Evolutionary conservation across 2,888 invertebrate species (phyloP), one percentile per base, ranked within the genome.

Genomic region (Eurytoma californica): DNA sequence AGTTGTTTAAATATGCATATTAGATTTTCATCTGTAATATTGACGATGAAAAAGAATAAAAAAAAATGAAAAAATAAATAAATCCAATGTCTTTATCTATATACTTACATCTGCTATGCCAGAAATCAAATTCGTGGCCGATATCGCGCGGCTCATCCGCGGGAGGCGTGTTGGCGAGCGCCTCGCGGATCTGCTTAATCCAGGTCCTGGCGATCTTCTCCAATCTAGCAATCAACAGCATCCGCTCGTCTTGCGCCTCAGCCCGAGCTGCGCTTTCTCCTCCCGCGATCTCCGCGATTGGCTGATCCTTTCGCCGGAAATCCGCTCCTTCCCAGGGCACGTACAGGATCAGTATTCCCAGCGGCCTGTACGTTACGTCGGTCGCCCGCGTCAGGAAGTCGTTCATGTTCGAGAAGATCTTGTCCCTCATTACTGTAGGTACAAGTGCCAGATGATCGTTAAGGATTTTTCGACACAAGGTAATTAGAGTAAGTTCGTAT

Each of bases 101-200:
- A 9, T 55, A 86, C 87, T 83, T 86, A 91, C 91, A 88, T 86
- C 89, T 87, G 55, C 87, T 86, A 24, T 86, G 86, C 91, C 91
- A 92, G 82, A 90, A 89, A 20, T 87, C 81, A 73, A 90, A 88
- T 83, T 91, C 91, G 28, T 90, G 89, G 0, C 79, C 81, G 39
- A 90, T 85, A 20, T 84, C 84, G 49, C 84, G 80, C 51, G 86
- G 82, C 18, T 86, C 61, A 70, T 83, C 16, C 73, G 80, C 14
- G 12, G 57, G 4, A n/a, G 82, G 67, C 5, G 53, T 72, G 87
- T 84, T 88, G 87, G 61, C 72, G 2, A 92, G 85, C 20, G 91
- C 90, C 77, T 91, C 91, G 82, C 91, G 91, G 77, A 93, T 92
- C 83, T 92, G 92, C 61, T 91, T 86, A 9, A 92, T 92, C 93